A percentile compares a stretch with the other conserved stretches of the same genome.
Conservation (phyloP, 30 jellyfish, hydroid and myxozoan genomes). For the Cassiopea xamachana region DNA sequence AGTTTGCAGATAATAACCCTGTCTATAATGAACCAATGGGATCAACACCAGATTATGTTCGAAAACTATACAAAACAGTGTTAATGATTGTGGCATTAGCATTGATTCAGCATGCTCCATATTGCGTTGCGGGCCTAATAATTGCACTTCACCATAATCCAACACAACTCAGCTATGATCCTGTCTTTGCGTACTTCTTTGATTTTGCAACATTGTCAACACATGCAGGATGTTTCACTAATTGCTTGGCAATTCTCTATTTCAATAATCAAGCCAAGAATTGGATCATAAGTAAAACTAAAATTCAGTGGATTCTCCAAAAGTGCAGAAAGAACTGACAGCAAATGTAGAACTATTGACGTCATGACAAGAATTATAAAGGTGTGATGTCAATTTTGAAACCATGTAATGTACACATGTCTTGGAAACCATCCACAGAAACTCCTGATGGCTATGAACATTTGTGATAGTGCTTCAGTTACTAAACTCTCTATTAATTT, state of each 20-base stretch:
- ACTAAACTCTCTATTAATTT: too few species aligned
- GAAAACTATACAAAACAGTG: conserved; percentile 18
- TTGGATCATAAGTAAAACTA: background rate
- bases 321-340: background rate
- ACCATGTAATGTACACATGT: too few species aligned
- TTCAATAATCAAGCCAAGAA: conserved; percentile 2
- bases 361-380: too few species aligned
- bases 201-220: background rate
- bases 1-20: background rate
- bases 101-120: background rate
- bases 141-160: background rate
- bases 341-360: background rate
- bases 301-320: background rate
- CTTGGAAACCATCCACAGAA: too few species aligned
- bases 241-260: background rate
- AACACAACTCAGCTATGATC: background rate
- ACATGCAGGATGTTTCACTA: background rate
- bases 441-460: too few species aligned
- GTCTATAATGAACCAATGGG: background rate
- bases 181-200: background rate
- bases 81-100: background rate
- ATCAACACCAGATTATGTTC: conserved; percentile 7
- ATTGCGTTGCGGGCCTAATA: background rate
- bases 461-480: too few species aligned
- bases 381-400: too few species aligned